Conservation (phyloP, 2,888 invertebrate genomes). For the Cotesia congregata region DNA sequence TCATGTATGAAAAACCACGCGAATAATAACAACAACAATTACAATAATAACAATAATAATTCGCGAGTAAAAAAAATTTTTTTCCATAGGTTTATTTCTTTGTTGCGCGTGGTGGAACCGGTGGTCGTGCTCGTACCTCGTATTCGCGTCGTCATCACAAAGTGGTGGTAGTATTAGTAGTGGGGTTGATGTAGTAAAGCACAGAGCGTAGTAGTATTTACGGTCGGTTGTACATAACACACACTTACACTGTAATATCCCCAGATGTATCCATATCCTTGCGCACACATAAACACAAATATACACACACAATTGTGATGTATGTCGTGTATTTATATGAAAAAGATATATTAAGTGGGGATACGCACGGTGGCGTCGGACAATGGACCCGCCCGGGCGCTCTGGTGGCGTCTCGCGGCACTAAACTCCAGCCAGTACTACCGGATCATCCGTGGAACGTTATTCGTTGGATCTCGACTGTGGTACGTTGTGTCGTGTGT, state of each 20-base stretch:
- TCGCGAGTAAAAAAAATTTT: neutral
- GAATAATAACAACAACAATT: neutral
- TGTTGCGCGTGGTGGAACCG: conserved; percentile 12
- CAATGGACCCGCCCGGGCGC: conserved; percentile 55
- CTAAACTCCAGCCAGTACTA: conserved; percentile 49
- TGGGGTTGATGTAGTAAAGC: neutral
- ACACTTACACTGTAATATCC: too few relatives aligned
- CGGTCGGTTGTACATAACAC: neutral
- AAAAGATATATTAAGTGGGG: conserved; percentile 24
- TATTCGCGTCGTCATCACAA: conserved; percentile 1
- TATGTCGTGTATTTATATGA: neutral
- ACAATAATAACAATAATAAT: neutral
- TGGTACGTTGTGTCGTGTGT: conserved; percentile 15
- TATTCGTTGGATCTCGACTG: conserved; percentile 33
- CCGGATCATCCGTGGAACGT: conserved; percentile 46
- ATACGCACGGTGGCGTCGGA: conserved; percentile 44
- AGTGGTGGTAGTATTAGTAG: neutral
- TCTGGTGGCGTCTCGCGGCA: conserved; percentile 55
- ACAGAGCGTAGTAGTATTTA: conserved; percentile 25
- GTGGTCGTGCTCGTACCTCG: neutral
- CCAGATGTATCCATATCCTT: too few relatives aligned
- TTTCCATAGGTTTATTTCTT: conserved; percentile 6
- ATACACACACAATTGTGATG: neutral
- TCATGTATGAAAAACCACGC: neutral
- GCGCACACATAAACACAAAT: too few relatives aligned